These are phyloP conservation scores for Eurystomus glaucurus DNA, from an alignment of 2,797 vertebrate species.

Conservation along the genomic window DNA sequence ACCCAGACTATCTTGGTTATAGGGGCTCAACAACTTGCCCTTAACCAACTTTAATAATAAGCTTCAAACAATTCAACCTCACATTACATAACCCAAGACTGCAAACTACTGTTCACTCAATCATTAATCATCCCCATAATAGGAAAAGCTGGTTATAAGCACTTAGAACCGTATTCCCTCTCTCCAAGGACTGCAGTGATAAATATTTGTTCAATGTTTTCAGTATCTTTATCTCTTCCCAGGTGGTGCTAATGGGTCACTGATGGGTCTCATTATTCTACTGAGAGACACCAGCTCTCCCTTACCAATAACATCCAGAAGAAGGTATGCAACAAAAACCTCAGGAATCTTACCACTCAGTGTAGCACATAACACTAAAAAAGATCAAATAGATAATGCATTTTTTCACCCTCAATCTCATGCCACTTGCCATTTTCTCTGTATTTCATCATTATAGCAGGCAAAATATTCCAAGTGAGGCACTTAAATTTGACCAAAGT, in stretches of 20 bases:
- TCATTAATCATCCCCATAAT: not conserved
- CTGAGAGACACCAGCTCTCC: not conserved
- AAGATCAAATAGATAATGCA: not conserved
- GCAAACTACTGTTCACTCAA: not conserved
- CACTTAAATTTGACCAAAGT: not conserved
- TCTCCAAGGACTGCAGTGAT: not conserved
- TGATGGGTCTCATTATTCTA: not conserved
- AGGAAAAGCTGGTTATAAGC: not conserved
- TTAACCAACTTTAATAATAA: not conserved
- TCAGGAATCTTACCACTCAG: not conserved
- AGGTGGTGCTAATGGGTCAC: not conserved
- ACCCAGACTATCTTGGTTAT: accelerated
- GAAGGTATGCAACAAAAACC: not conserved
- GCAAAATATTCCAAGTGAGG: not conserved
- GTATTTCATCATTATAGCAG: not conserved
- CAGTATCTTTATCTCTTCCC: not conserved
- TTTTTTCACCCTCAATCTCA: not conserved
- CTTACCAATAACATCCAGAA: not conserved
- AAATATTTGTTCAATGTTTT: not conserved
- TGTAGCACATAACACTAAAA: not conserved
- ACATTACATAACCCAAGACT: not conserved
- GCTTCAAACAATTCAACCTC: not conserved
- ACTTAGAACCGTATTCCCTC: not conserved
- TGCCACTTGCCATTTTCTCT: not conserved
- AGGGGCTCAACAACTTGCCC: not conserved